These are phyloP conservation scores for Chaetops frenatus DNA, from an alignment of 2,113 vertebrate species.

Conservation along the genomic window DNA sequence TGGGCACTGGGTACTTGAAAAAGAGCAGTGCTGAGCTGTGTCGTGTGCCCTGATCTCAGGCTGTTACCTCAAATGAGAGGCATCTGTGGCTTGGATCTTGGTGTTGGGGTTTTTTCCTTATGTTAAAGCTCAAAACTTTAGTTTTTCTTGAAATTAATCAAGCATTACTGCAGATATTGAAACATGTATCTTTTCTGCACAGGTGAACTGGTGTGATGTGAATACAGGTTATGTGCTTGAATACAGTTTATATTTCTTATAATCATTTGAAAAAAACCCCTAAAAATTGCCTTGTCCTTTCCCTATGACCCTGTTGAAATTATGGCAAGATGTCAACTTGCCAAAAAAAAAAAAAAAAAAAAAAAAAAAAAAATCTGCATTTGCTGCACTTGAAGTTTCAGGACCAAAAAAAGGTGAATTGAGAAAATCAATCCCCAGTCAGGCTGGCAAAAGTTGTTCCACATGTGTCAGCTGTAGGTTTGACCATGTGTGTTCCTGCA, in stretches of 20 bases:
- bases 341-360: rapidly evolving
- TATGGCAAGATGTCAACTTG: background rate
- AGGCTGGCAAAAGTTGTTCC: background rate
- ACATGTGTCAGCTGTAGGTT: rapidly evolving
- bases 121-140: background rate
- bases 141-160: background rate
- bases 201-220: background rate
- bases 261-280: background rate
- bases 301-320: background rate
- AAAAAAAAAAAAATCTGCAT: background rate
- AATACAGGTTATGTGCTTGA: background rate
- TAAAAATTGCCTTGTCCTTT: background rate
- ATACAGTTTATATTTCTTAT: background rate
- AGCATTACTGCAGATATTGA: background rate
- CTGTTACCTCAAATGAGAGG: background rate
- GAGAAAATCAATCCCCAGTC: background rate
- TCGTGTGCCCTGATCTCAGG: background rate
- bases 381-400: background rate
- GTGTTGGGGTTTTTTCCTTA: rapidly evolving
- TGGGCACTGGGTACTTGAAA: background rate
- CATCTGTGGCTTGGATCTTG: background rate
- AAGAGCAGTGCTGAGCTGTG: background rate
- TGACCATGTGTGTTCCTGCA: background rate
- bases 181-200: background rate
- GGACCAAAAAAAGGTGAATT: background rate